These are phyloP conservation scores for Drosophila orena DNA, from an alignment of 1,140 invertebrate genomes.

Conservation along the genomic window DNA sequence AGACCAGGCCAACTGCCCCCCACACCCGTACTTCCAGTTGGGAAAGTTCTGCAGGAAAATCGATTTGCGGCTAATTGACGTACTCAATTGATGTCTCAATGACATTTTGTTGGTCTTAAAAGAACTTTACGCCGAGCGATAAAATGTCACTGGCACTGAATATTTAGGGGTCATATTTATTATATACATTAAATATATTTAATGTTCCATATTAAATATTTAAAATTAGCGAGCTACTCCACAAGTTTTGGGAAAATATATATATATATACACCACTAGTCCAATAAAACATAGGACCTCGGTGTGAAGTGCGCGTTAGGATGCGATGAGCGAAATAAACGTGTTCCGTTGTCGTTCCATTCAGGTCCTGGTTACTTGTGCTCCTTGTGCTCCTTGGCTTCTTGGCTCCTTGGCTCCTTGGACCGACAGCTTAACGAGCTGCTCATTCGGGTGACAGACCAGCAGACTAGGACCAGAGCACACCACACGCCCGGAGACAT, in stretches of 20 bases:
- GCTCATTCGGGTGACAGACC: conserved; percentile 64
- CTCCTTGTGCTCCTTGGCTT: neutral
- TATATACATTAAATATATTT: too few species aligned
- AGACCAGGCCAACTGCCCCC: neutral
- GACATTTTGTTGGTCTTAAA: conserved; percentile 9
- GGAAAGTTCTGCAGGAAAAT: conserved; percentile 15
- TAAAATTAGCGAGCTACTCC: neutral
- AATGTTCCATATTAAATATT: too few species aligned
- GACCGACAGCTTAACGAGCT: conserved; percentile 75
- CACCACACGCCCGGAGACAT: conserved; percentile 39
- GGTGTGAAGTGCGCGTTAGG: conserved; percentile 59
- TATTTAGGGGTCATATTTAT: too few species aligned
- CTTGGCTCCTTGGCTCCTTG: conserved; percentile 4
- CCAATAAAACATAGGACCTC: conserved; percentile 62
- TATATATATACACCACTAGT: conserved; percentile 28
- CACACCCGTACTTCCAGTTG: too few species aligned
- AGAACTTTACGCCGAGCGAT: neutral
- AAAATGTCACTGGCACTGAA: neutral
- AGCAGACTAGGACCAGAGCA: neutral
- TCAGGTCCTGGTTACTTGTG: conserved; percentile 7
- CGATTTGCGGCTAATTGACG: conserved; percentile 67
- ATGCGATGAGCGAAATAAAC: conserved; percentile 68
- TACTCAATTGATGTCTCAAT: conserved; percentile 37
- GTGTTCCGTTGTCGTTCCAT: conserved; percentile 38
- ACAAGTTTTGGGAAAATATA: conserved; percentile 1